Conservation (phyloP, 2,113 vertebrate species). For the Dicrurus megarhynchus region DNA sequence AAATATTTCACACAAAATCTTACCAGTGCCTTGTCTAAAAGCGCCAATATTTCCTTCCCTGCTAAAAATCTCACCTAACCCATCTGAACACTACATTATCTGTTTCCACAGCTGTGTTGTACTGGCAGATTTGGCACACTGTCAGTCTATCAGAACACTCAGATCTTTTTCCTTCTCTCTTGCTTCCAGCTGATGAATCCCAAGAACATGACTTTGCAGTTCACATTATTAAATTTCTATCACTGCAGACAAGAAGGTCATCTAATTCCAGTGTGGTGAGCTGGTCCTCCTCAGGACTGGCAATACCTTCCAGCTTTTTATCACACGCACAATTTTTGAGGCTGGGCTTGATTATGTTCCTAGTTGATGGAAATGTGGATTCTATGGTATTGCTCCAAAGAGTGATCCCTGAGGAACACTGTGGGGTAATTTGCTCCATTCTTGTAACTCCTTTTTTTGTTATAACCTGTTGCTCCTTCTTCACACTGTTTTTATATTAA, state of each 20-base stretch:
- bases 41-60: background rate
- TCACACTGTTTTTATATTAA: background rate
- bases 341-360: background rate
- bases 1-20: slow-evolving; percentile 23
- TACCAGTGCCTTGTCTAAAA: background rate
- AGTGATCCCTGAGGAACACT: background rate
- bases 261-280: slow-evolving; percentile 27
- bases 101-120: background rate
- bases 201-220: slow-evolving; percentile 56
- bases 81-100: background rate
- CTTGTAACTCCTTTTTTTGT: background rate
- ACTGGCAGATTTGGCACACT: background rate
- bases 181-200: slow-evolving; percentile 39
- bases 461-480: background rate
- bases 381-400: background rate
- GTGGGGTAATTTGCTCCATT: background rate
- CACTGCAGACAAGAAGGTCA: slow-evolving; percentile 55
- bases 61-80: slow-evolving; percentile 8
- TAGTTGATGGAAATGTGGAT: background rate
- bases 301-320: background rate
- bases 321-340: background rate
- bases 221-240: slow-evolving; percentile 58
- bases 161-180: slow-evolving; percentile 35
- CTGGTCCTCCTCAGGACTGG: background rate
- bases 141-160: slow-evolving; percentile 18